phyloP scores from a whole-genome alignment of 2,113 vertebrate genomes.

The Cebidichthys violaceus region DNA sequence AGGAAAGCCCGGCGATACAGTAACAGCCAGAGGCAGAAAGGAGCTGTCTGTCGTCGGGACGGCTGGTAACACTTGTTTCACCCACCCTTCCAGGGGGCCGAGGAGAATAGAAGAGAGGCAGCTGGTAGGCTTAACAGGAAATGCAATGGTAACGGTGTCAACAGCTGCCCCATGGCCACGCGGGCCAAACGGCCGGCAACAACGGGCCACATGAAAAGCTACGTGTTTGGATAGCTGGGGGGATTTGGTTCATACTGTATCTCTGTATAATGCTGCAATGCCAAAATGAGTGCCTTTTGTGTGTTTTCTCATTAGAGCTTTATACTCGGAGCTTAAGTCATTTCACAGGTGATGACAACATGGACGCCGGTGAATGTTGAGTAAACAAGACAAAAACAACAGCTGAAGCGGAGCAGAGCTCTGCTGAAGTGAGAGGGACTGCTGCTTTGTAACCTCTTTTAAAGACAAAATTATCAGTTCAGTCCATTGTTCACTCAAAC shows the following conservation, averaged over 20 bases:
- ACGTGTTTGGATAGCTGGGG: slow-evolving; percentile 85
- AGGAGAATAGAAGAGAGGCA: slow-evolving; percentile 84
- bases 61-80: slow-evolving; percentile 84
- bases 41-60: slow-evolving; percentile 90
- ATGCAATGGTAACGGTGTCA: slow-evolving; percentile 87
- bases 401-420: slow-evolving; percentile 65
- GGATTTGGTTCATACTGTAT: slow-evolving; percentile 71
- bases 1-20: slow-evolving; percentile 82
- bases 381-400: slow-evolving; percentile 81
- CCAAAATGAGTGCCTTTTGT: slow-evolving; percentile 74
- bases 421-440: slow-evolving; percentile 28
- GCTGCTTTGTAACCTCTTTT: slow-evolving; percentile 51
- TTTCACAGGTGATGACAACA: slow-evolving; percentile 88
- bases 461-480: slow-evolving; percentile 36
- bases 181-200: slow-evolving; percentile 81
- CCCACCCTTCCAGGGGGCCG: slow-evolving; percentile 79
- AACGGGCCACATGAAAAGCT: slow-evolving; percentile 80
- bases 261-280: slow-evolving; percentile 55
- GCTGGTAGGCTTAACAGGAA: slow-evolving; percentile 89
- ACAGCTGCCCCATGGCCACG: slow-evolving; percentile 84
- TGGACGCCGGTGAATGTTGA: slow-evolving; percentile 78
- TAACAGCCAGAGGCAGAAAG: slow-evolving; percentile 84
- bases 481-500: slow-evolving; percentile 19
- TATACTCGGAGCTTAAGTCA: slow-evolving; percentile 83
- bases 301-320: slow-evolving; percentile 82